Evolutionary conservation across 2,113 vertebrate genomes (phyloP), one percentile per base, ranked within the genome.

Genomic region (Macquaria ambigua): DNA sequence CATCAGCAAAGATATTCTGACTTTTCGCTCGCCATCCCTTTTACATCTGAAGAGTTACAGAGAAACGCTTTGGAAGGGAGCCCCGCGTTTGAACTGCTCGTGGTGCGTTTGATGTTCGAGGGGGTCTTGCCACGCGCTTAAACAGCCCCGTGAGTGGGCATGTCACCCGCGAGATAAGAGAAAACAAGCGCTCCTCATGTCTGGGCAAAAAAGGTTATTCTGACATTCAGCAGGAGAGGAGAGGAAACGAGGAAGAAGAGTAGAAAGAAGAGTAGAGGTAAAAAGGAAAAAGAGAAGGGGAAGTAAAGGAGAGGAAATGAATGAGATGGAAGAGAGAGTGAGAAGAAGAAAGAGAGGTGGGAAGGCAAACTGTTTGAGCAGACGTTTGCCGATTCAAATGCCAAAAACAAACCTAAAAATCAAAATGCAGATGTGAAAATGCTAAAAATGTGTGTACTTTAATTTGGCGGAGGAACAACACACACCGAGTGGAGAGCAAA

Each of bases 181-280:
- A 70, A 88, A 92, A 92, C 90, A 93, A 90, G 82, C 71, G 31
- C 84, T 84, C 79, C 87, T 90, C 87, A 50, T 85, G 90, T 90
- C 83, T 41, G 83, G 75, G 62, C 67, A 6, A 83, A 34, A 31
- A 83, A 86, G 79, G 85, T 89, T 76, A 68, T 62, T 77, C 43
- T 82, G 79, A 83, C 70, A 75, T 81, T 62, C 50, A 71, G 69
- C 23, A n/a, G 52, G 37, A 25, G 59, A 64, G 23, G n/a, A 34
- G 34, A 52, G 4, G 48, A 43, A 1, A 6, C 0, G 0, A 8
- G 1, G 58, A 76, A 43, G 31, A 16, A 14, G n/a, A 55, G 52
- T n/a, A 21, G 34, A 21, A 31, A 34, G 58, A 50, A 6, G 18
- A 20, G 56, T 1, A 10, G 25, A 28, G 25, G 25, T 8, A 34